These are phyloP conservation scores for Chlorospingus semifuscus DNA, from an alignment of 2,797 vertebrate genomes.

Conservation along the genomic window DNA sequence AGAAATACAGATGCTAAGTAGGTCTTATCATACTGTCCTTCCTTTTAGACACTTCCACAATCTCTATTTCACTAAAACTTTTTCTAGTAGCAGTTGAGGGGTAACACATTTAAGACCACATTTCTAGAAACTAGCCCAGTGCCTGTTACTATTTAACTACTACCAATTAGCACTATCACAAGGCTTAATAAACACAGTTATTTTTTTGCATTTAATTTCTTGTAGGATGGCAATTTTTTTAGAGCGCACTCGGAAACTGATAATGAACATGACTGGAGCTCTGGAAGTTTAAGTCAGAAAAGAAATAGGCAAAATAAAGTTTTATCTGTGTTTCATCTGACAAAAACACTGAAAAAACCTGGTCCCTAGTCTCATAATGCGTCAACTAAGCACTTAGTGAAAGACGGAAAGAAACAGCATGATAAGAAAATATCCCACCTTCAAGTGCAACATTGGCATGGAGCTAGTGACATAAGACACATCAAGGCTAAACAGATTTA, in stretches of 20 bases:
- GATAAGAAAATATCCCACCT: background rate
- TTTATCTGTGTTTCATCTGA: background rate
- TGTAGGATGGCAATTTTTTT: background rate
- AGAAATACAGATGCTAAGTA: background rate
- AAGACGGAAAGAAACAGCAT: background rate
- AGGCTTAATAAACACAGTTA: background rate
- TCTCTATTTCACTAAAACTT: background rate
- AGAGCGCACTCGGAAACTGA: background rate
- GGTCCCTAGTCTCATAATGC: background rate
- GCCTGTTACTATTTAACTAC: background rate
- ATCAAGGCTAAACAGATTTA: background rate
- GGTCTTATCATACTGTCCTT: background rate
- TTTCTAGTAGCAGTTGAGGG: background rate
- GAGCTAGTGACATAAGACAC: background rate
- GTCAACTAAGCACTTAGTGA: background rate
- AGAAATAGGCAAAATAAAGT: background rate
- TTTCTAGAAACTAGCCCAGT: background rate
- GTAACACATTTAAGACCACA: background rate
- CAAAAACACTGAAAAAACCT: background rate
- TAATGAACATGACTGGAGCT: background rate
- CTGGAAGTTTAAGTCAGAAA: background rate
- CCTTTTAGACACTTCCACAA: background rate
- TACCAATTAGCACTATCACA: background rate
- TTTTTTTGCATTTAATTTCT: background rate
- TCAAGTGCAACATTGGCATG: background rate